Conservation (phyloP, 1,140 invertebrate species). For the Drosophila nikananu region DNA sequence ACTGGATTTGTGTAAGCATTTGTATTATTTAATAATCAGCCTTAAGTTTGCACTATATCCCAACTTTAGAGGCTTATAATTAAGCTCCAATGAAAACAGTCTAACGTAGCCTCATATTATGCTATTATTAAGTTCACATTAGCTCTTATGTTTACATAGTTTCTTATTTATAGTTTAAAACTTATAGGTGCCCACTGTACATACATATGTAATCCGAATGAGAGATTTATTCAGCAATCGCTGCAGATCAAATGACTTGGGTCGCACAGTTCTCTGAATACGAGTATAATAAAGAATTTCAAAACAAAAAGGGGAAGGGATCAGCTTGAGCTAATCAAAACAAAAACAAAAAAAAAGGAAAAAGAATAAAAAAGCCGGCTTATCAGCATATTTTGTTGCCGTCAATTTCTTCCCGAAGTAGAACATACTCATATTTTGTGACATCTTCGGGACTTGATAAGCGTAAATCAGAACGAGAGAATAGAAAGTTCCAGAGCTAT, state of each 20-base stretch:
- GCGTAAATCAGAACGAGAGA: constrained; percentile 14
- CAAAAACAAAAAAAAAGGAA: constrained; percentile 18
- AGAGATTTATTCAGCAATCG: constrained; percentile 16
- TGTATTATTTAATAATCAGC: neutral
- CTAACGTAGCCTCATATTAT: neutral
- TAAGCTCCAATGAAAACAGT: no score
- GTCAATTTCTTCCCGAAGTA: constrained; percentile 17
- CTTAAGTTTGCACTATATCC: no score
- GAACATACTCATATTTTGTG: constrained; percentile 47
- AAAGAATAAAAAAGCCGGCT: constrained; percentile 44
- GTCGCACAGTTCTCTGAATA: constrained; percentile 60
- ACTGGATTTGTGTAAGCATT: neutral
- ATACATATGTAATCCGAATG: neutral
- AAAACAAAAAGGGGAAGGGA: constrained; percentile 32
- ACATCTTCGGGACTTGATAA: constrained; percentile 52
- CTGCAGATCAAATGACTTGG: constrained; percentile 45
- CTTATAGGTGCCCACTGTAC: neutral
- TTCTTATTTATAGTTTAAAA: neutral
- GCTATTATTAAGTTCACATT: neutral
- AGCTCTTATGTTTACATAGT: neutral
- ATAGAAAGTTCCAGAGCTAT: constrained; percentile 65
- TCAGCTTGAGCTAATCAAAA: constrained; percentile 19
- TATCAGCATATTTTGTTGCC: constrained; percentile 65
- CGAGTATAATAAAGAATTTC: constrained; percentile 19
- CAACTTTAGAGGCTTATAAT: no score